Conservation (phyloP, 2,888 invertebrate species). For the Phaedon cochleariae region DNA sequence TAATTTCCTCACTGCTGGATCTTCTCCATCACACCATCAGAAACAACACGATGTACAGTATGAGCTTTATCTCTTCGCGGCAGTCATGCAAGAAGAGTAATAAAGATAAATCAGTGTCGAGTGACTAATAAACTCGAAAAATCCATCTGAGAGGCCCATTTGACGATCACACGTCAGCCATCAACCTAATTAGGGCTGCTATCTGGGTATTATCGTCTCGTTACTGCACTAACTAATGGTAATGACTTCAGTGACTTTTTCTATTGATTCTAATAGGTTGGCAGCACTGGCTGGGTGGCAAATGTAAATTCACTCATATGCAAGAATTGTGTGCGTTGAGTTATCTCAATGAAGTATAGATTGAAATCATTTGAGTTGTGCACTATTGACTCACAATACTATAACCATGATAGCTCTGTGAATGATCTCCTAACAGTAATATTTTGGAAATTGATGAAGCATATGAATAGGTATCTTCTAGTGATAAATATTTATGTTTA, state of each 20-base stretch:
- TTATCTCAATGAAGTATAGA: no score
- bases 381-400: no score
- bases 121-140: conserved; percentile 38
- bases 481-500: no score
- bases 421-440: no score
- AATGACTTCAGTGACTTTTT: conserved; percentile 45
- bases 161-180: conserved; percentile 34
- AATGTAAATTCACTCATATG: conserved; percentile 42
- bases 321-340: background rate
- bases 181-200: conserved; percentile 40
- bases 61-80: conserved; percentile 12
- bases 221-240: conserved; percentile 45
- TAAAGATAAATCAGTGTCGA: conserved; percentile 35
- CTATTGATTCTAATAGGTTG: conserved; percentile 50
- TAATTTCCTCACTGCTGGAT: conserved; percentile 3
- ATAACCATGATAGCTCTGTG: no score
- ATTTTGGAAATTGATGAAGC: no score
- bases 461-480: no score
- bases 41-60: background rate
- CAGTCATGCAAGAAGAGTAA: conserved; percentile 16
- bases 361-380: no score
- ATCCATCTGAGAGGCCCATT: conserved; percentile 33
- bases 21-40: background rate
- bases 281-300: conserved; percentile 47
- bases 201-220: conserved; percentile 41